Base-by-base conservation (phyloP, 2,797 vertebrate species). In the Cephalopachus bancanus region DNA sequence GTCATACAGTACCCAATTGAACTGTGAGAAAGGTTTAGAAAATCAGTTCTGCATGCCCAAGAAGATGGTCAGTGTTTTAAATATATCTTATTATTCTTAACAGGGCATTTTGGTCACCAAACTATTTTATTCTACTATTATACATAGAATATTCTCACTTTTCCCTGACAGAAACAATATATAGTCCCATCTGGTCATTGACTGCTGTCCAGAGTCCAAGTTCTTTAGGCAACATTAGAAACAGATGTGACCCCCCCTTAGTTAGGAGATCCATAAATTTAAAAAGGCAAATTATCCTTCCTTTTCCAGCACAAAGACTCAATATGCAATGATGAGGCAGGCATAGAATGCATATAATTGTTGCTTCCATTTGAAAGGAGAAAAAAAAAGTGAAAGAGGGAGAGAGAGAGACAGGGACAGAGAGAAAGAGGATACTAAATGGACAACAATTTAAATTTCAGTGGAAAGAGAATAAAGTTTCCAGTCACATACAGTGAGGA, bases 311-410 rank as follows among this genome's bases (percentile, higher is more conserved):
- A 53, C 3, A 12, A 69, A 85, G 7, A 92, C 12, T 28, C 3
- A 81, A 49, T 9, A 84, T 37, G 19, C 0, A 15, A 3, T 24
- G 12, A 72, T 62, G 8, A 6, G 76, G 6, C 2, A 94, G 57
- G 7, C 22, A 22, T 2, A 9, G 2, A 5, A 3, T 10, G 51
- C 6, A 12, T 14, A 28, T 3, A 55, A 0, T 4, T 67, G 59
- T 15, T 2, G 2, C 10, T 51, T 0, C 33, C n/a, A 22, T 17
- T 72, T 62, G 5, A 17, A 87, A 93, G 65, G 33, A 59, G 0
- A 87, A 65, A 33, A 1, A 14, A 44, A 44, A 44, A 44, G 44
- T 44, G 3, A 44, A 7, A 44, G 44, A 44, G 44, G 6, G 44
- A 44, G 44, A 44, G 44, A 44, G 44, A 44, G 44, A 44, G 44